These are phyloP conservation scores for Rhombomys opimus DNA, from an alignment of 2,113 vertebrate species.

Conservation along the genomic window DNA sequence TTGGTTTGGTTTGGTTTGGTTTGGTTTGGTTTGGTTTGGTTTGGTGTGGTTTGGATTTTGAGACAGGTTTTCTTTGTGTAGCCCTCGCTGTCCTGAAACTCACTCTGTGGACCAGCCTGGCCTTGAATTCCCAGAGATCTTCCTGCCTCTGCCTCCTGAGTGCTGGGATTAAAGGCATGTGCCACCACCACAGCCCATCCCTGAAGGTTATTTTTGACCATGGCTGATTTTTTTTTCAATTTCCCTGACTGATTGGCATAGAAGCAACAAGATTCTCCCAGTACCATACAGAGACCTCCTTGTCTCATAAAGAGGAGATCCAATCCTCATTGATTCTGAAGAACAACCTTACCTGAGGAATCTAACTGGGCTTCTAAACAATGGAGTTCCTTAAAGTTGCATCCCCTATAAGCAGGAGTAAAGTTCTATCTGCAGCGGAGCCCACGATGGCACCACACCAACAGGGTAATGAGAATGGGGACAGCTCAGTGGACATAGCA, in stretches of 20 bases:
- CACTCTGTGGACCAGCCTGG: too few species aligned
- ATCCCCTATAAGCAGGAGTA: neutral
- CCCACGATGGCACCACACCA: neutral
- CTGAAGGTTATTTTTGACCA: too few species aligned
- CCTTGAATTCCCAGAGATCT: too few species aligned
- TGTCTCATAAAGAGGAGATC: too few species aligned
- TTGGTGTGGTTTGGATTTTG: too few species aligned
- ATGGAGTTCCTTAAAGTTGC: neutral
- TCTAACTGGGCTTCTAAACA: neutral
- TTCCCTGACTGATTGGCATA: neutral
- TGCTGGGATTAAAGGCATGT: too few species aligned
- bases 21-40: too few species aligned
- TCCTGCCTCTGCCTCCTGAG: too few species aligned
- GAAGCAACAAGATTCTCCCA: neutral
- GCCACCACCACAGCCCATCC: too few species aligned
- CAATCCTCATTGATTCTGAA: neutral
- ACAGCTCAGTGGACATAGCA: rapidly evolving
- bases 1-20: too few species aligned
- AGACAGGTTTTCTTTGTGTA: too few species aligned
- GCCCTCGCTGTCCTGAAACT: too few species aligned
- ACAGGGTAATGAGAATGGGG: neutral
- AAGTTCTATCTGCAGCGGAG: neutral
- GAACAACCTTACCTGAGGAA: neutral
- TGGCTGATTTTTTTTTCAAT: neutral
- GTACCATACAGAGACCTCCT: neutral